These are phyloP conservation scores for Bugulina stolonifera DNA, from an alignment of 2,888 invertebrate species.

Conservation along the genomic window DNA sequence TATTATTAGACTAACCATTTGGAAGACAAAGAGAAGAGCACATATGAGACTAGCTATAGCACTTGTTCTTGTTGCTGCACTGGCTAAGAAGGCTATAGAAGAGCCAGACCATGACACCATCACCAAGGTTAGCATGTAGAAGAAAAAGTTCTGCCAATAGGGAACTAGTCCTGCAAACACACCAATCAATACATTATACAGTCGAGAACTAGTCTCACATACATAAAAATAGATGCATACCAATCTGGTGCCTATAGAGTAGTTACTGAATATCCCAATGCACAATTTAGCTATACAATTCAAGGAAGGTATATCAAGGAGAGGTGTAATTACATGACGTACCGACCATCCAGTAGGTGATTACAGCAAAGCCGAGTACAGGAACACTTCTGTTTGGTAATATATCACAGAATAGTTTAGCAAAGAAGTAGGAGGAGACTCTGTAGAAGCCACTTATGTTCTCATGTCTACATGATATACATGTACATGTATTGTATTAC, in stretches of 20 bases:
- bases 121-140: slow-evolving; percentile 44
- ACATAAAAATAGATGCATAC: too few relatives aligned
- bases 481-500: too few relatives aligned
- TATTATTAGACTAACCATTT: slow-evolving; percentile 45
- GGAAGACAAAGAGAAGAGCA: slow-evolving; percentile 47
- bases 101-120: slow-evolving; percentile 48
- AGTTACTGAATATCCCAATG: too few relatives aligned
- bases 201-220: too few relatives aligned
- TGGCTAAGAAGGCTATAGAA: slow-evolving; percentile 45
- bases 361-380: slow-evolving; percentile 28
- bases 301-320: too few relatives aligned
- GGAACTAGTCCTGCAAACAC: neutral
- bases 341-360: slow-evolving; percentile 32
- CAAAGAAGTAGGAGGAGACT: slow-evolving; percentile 31
- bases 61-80: slow-evolving; percentile 43
- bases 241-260: too few relatives aligned
- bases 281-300: too few relatives aligned
- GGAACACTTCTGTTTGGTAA: slow-evolving; percentile 31
- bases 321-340: too few relatives aligned
- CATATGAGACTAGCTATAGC: slow-evolving; percentile 48
- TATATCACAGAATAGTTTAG: slow-evolving; percentile 32
- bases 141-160: slow-evolving; percentile 36
- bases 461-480: slow-evolving; percentile 31
- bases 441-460: slow-evolving; percentile 32
- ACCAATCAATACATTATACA: too few relatives aligned